Evolutionary conservation across 2,113 vertebrate species (phyloP), one percentile per base, ranked within the genome.

Genomic region (Poecile atricapillus): DNA sequence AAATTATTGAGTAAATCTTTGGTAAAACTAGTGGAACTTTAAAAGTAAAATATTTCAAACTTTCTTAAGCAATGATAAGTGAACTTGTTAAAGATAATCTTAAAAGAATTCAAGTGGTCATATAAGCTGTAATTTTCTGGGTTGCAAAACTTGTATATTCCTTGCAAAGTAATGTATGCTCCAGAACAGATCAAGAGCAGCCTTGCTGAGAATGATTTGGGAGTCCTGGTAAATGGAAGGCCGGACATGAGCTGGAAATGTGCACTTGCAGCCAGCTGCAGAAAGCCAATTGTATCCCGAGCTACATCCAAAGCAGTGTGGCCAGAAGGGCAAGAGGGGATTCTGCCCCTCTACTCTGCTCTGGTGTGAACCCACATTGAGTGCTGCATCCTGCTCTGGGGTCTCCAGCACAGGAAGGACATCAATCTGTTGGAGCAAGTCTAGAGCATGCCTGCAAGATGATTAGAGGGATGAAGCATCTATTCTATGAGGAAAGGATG

Each of bases 251-350:
- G 8, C 13, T 43, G 49, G 18, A 43, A 24, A 31, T 22, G 30
- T 41, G 31, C 30, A 30, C 24, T 63, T 4, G 1, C 13, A 55
- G 49, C 21, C 30, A 43, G 43, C 13, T 15, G 43, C 31, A 59
- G 53, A 85, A 77, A 68, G 6, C 25, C 9, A 21, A 1, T 3
- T 17, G 9, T 65, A 15, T 62, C 30, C 12, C 65, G 52, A 25
- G 5, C 17, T 67, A 11, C 23, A 41, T 28, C 2, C 30, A 75
- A 87, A 24, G 9, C 39, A 84, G 2, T 0, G 0, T 31, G 25
- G 2, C 5, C 41, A 69, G 25, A 44, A 62, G 19, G 28, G 16
- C 10, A 13, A n/a, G 13, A 70, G 13, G 18, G 33, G 23, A 62
- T 69, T 53, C 39, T 62, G 33, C 2, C 17, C 47, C 28, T 62